Evolutionary conservation across 92 coral and sea anemone genomes (phyloP).

Genomic region (Parazoanthus swiftii): DNA sequence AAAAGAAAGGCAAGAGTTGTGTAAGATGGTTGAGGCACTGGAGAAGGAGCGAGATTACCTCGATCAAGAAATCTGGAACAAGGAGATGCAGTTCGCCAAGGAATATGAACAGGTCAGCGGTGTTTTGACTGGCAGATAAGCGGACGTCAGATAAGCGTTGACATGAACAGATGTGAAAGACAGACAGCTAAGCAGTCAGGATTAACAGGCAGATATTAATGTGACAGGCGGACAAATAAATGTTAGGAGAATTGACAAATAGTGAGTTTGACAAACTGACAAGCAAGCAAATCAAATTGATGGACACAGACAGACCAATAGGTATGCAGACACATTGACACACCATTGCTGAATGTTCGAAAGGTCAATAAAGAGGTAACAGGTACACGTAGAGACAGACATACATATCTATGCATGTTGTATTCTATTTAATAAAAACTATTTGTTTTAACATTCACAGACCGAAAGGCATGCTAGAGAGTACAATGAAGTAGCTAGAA

Average conservation of each 20-base stretch:
- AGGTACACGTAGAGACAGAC: neutral
- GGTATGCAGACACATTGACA: too few relatives aligned
- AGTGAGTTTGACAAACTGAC: too few relatives aligned
- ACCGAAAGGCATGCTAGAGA: conserved; percentile 75
- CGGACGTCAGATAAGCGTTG: neutral
- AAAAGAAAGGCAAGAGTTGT: conserved; percentile 75
- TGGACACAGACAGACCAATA: too few relatives aligned
- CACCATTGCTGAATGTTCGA: neutral
- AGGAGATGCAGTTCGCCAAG: conserved; percentile 90
- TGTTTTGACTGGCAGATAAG: neutral
- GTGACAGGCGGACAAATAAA: too few relatives aligned
- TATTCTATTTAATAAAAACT: neutral
- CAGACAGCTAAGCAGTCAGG: neutral
- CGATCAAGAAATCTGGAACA: conserved; percentile 92
- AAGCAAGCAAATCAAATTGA: too few relatives aligned
- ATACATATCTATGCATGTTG: neutral
- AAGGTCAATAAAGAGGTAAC: neutral
- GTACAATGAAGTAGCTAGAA: conserved; percentile 87
- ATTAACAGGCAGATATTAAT: too few relatives aligned
- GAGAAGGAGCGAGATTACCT: conserved; percentile 77
- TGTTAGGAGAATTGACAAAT: too few relatives aligned
- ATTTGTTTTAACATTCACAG: conserved; percentile 38
- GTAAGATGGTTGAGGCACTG: conserved; percentile 60
- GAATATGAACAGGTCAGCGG: conserved; percentile 82
- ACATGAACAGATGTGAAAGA: neutral